A percentile compares a stretch with the other conserved stretches of the same genome.
Conservation (phyloP, 2,113 vertebrate genomes). For the Struthio camelus region DNA sequence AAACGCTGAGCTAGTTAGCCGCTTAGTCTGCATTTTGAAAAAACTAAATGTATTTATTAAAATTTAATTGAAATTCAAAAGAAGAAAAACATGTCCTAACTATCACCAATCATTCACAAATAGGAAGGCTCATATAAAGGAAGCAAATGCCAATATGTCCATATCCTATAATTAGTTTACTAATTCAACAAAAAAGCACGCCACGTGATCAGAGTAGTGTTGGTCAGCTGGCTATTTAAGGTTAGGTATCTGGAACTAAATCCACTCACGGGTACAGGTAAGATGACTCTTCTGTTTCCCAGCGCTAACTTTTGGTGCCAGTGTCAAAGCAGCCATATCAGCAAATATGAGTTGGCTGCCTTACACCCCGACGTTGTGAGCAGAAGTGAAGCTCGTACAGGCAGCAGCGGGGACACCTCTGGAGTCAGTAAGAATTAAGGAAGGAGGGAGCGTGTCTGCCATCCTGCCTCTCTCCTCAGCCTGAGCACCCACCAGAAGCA, state of each 20-base stretch:
- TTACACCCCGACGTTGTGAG: accelerated
- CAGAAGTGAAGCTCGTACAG: background rate
- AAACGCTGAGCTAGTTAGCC: background rate
- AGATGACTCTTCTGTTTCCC: background rate
- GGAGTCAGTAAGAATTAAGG: background rate
- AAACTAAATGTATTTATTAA: background rate
- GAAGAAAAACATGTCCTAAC: background rate
- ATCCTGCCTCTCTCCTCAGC: background rate
- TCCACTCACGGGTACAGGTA: background rate
- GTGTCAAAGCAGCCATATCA: background rate
- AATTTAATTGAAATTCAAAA: conserved; percentile 11
- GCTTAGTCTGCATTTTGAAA: background rate
- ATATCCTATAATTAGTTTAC: background rate
- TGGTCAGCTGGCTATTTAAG: background rate
- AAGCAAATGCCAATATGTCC: background rate
- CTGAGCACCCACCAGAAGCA: background rate
- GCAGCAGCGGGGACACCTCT: background rate
- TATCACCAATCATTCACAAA: background rate
- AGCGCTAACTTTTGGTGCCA: background rate
- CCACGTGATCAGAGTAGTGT: background rate
- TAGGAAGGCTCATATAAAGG: background rate
- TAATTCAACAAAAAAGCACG: background rate
- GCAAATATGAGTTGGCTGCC: background rate
- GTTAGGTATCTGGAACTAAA: background rate
- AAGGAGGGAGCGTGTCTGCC: background rate